Evolutionary conservation across 2,113 vertebrate species (phyloP), one percentile per base, ranked within the genome.

Genomic region (Takifugu flavidus): DNA sequence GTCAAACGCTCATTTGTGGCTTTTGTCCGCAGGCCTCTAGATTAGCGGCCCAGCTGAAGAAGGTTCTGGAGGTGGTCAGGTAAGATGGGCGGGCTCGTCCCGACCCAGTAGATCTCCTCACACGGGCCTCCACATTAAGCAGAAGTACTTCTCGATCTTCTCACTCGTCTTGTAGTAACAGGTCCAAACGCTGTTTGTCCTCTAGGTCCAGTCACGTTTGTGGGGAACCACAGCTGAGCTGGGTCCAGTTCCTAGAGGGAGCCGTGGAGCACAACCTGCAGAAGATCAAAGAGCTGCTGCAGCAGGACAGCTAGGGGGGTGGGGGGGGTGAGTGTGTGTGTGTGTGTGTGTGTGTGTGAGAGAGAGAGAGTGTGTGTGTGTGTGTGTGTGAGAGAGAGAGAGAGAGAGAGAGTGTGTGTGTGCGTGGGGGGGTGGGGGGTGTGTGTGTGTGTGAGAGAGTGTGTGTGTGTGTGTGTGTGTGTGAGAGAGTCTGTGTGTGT

Each of bases 201-300:
- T 8, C 0, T 87, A 98, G 96, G 90, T 88, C 89, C 49, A 95
- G 92, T 85, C 95, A 98, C 5, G 89, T 95, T 8, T 94, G 92
- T 49, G 87, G 86, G n/a, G 91, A 94, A n/a, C 81, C 92, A 0
- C 93, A 96, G 70, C 88, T 93, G 74, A 87, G 78, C 82, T 98
- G 95, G 96, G 91, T 96, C 60, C 90, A 91, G 82, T 97, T 98
- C 82, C 90, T 98, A 62, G 67, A 84, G 0, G 89, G 80, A 60
- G 94, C 94, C 0, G 77, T 96, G 14, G 90, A 94, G 56, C 93
- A 96, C 81, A 98, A 96, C 81, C 92, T 95, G 90, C 90, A 93
- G 75, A 96, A 93, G 86, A 84, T 93, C 83, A 92, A 89, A 86
- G 85, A 82, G 34, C 85, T 94, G 11, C 92, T 94, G 2, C 90